Conservation (phyloP, 1,140 invertebrate species). For the Xylocopa sonorina region DNA sequence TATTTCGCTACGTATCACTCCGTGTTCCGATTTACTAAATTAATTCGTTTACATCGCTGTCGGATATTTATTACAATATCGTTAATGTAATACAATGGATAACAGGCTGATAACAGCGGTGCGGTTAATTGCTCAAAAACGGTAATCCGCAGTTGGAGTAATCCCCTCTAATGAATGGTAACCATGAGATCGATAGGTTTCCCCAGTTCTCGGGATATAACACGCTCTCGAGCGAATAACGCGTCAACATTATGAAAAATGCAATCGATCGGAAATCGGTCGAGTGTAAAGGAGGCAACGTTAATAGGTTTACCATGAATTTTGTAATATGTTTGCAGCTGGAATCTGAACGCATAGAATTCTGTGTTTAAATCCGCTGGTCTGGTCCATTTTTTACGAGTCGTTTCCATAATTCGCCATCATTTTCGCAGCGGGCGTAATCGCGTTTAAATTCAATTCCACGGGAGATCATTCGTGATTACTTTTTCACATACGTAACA, state of each 20-base stretch:
- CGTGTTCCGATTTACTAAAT: not conserved
- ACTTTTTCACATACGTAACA: too few species aligned
- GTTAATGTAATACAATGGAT: not conserved
- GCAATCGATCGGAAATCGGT: not conserved
- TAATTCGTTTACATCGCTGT: not conserved
- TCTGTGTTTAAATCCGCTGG: not conserved
- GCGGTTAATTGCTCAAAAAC: constrained; percentile 14
- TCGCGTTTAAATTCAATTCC: not conserved
- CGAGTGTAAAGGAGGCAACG: not conserved
- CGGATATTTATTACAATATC: not conserved
- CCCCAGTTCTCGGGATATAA: not conserved
- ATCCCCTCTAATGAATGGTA: not conserved
- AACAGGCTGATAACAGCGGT: too few species aligned
- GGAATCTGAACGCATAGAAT: not conserved
- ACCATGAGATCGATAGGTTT: not conserved
- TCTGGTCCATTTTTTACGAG: not conserved
- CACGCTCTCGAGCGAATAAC: not conserved
- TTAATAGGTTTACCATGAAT: not conserved
- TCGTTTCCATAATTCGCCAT: too few species aligned
- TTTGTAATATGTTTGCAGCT: not conserved
- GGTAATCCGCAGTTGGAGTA: not conserved
- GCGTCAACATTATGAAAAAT: constrained; percentile 1
- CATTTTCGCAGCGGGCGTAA: not conserved
- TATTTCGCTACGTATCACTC: too few species aligned
- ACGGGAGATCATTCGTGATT: not conserved